Conservation (phyloP, 2,888 invertebrate genomes). For the Crematogaster levior region DNA sequence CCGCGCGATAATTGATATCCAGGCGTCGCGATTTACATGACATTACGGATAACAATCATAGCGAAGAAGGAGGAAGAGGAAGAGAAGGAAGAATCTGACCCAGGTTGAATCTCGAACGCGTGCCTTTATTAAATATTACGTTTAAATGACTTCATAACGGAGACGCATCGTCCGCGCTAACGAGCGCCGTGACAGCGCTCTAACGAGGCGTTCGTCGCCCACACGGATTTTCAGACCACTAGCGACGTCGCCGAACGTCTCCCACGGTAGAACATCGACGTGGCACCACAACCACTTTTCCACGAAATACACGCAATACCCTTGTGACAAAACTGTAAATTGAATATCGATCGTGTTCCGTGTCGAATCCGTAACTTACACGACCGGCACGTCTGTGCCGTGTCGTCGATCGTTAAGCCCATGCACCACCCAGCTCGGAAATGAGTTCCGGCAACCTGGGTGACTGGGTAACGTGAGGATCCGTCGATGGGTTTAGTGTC, state of each 20-base stretch:
- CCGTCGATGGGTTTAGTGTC: conserved; percentile 13
- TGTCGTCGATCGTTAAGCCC: conserved; percentile 76
- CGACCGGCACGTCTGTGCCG: conserved; percentile 70
- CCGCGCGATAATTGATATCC: conserved; percentile 68
- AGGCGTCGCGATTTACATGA: conserved; percentile 67
- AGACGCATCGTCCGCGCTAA: conserved; percentile 60
- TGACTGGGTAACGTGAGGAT: conserved; percentile 8
- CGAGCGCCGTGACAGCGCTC: conserved; percentile 67
- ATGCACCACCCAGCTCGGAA: conserved; percentile 31
- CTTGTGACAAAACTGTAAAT: conserved; percentile 84
- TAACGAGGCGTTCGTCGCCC: conserved; percentile 70
- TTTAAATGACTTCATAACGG: conserved; percentile 63
- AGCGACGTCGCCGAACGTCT: conserved; percentile 22
- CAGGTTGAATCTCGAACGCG: conserved; percentile 31
- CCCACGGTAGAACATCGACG: conserved; percentile 33
- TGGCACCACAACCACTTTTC: conserved; percentile 64
- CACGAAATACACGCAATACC: conserved; percentile 74
- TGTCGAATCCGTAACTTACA: conserved; percentile 29
- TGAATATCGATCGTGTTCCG: conserved; percentile 82
- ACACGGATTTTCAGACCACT: conserved; percentile 62
- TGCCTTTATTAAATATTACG: conserved; percentile 68
- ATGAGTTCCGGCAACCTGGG: conserved; percentile 52
- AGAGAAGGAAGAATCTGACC: background rate
- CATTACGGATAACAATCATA: conserved; percentile 59
- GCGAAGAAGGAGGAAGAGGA: no score